These are phyloP conservation scores for Ormyrus pomaceus DNA, from an alignment of 2,888 invertebrate genomes.

Conservation along the genomic window DNA sequence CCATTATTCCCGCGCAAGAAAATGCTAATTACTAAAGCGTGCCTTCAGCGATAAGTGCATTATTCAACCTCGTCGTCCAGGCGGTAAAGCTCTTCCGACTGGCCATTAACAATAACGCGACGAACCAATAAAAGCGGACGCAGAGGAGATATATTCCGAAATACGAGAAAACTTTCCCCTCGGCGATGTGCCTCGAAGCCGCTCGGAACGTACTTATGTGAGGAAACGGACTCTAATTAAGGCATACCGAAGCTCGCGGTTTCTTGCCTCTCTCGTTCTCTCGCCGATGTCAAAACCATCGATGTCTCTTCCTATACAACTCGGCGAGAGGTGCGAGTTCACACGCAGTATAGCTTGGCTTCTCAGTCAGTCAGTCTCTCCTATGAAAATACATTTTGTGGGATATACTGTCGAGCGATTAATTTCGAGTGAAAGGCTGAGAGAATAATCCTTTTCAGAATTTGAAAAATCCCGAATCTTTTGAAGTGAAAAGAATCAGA, in stretches of 20 bases:
- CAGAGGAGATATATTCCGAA: constrained; percentile 12
- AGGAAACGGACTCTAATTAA: constrained; percentile 30
- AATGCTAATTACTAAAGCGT: neutral
- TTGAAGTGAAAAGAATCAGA: too few species aligned
- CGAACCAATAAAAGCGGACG: constrained; percentile 17
- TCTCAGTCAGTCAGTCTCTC: too few species aligned
- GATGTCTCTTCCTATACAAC: neutral
- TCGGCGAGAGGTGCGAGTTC: too few species aligned
- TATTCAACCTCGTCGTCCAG: neutral
- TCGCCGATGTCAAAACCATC: constrained; percentile 8
- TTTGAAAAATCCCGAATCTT: too few species aligned
- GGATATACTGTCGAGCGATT: too few species aligned
- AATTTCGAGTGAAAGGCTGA: too few species aligned
- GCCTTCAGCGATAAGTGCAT: too few species aligned
- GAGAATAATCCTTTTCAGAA: too few species aligned
- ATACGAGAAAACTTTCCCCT: constrained; percentile 31
- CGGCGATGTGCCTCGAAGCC: neutral
- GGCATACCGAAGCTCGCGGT: neutral
- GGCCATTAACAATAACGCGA: constrained; percentile 23
- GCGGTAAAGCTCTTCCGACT: neutral
- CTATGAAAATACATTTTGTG: too few species aligned
- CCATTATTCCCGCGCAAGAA: neutral
- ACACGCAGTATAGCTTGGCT: too few species aligned
- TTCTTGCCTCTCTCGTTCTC: too few species aligned
- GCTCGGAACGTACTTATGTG: neutral